Evolutionary conservation across 2,113 vertebrate species (phyloP), one percentile per base, ranked within the genome.

Genomic region (Orthonyx spaldingii): DNA sequence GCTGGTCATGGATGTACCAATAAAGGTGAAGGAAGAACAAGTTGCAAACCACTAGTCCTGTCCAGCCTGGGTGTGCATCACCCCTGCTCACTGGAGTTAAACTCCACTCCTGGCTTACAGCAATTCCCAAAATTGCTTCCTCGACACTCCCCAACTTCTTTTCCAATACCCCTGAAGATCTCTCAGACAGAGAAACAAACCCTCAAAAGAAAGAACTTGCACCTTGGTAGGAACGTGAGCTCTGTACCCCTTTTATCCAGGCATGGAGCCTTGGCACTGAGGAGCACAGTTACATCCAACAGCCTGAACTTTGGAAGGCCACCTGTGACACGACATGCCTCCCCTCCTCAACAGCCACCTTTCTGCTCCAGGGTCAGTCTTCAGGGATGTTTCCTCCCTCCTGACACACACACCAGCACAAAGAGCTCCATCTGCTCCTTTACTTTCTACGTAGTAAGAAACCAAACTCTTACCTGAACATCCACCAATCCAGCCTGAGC

Each of bases 361-460:
- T 57, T 74, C 35, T 87, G n/a, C 56, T 70, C 49, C 13, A 2
- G 24, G 55, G 39, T n/a, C 11, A 27, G 19, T 50, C 68, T 46
- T 39, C 8, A 2, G 3, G 8, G 59, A 52, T 14, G 10, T 27
- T 68, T 93, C 44, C 61, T 83, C 75, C 42, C 52, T 82, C 66
- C 53, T 47, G 55, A 80, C 53, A 66, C 16, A 46, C 6, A 1
- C 19, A 57, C 0, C 1, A 32, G 35, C 59, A 85, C 0, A 1
- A 75, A 61, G 32, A 64, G 42, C 41, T 30, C 13, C 27, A 32
- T 28, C 33, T 78, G 24, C 39, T 81, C 74, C 42, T 84, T 59
- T 59, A 49, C 69, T 83, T 71, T 87, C 83, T 82, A 22, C 23
- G 2, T 11, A 95, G 47, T 33, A 87, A 87, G 77, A 93, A 97